Evolutionary conservation across 2,797 vertebrate species (phyloP), one percentile per base, ranked within the genome.

Genomic region (Acanthurus tractus): DNA sequence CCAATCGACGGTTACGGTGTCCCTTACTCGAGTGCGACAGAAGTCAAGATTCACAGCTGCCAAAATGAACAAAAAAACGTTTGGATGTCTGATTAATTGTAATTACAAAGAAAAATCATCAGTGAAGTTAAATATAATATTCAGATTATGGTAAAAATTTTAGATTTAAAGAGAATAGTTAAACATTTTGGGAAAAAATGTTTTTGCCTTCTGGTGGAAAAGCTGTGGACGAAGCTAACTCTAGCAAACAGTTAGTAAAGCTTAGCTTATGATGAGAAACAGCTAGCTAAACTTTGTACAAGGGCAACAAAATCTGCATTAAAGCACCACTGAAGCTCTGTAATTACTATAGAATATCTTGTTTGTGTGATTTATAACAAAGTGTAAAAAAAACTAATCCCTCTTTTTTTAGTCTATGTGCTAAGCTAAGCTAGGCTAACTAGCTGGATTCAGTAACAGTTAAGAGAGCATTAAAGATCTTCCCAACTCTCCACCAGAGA

Each of bases 31-130:
- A 52, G 59, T 79, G 74, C 59, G 53, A 70, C 67, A 38, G 5
- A 57, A 53, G 52, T 85, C 63, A 42, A 70, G 23, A 81, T 72
- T 29, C 68, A 58, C 70, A 50, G 71, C 54, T 90, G 86, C 84
- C 87, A 90, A 87, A 83, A 83, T 74, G 15, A 49, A 62, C 29
- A 66, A 50, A 15, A 25, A 63, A 29, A 23, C 11, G 3, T 45
- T 52, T 79, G 55, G 10, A 65, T 64, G 8, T 78, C 15, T 17
- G 73, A 70, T 74, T 48, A 34, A 22, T 67, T 72, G 22, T 70
- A 62, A 76, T 63, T 53, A 29, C 61, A 45, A 66, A 68, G 40
- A 29, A 65, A 76, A 34, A 44, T 63, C 56, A 53, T 73, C 59
- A 61, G 36, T 69, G 6, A 48, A 52, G 5, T 72, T 64, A 64